Evolutionary conservation across 2,888 invertebrate species (phyloP).

Genomic region (Neoitamus cyanurus): DNA sequence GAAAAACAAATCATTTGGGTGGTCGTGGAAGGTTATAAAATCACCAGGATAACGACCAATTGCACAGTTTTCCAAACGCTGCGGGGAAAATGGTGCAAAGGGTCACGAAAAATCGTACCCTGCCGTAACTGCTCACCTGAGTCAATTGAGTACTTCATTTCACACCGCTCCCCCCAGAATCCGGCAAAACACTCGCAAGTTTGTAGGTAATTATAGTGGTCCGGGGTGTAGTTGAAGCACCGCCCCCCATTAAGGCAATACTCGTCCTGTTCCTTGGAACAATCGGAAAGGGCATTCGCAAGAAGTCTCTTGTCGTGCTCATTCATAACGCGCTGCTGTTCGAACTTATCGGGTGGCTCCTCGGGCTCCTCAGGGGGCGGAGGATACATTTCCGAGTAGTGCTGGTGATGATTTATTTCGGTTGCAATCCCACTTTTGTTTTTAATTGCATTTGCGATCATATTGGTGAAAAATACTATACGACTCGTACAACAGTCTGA

Average conservation of each 20-base stretch:
- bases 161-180: neutral
- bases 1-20: too few species aligned
- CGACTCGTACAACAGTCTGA: constrained; percentile 1
- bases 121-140: too few species aligned
- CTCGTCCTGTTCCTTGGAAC: neutral
- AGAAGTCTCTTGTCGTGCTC: neutral
- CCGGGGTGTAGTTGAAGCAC: neutral
- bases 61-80: too few species aligned
- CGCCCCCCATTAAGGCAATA: neutral
- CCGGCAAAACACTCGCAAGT: neutral
- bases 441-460: neutral
- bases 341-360: neutral
- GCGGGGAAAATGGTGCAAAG: too few species aligned
- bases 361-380: neutral
- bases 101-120: too few species aligned
- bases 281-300: neutral
- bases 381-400: neutral
- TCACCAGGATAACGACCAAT: too few species aligned
- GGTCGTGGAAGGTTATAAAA: too few species aligned
- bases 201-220: neutral
- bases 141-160: neutral
- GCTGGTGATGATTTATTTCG: neutral
- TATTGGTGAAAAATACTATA: neutral
- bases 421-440: neutral
- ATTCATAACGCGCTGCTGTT: neutral